phyloP scores from a whole-genome alignment of 2,113 vertebrate genomes.

The Neotoma lepida region DNA sequence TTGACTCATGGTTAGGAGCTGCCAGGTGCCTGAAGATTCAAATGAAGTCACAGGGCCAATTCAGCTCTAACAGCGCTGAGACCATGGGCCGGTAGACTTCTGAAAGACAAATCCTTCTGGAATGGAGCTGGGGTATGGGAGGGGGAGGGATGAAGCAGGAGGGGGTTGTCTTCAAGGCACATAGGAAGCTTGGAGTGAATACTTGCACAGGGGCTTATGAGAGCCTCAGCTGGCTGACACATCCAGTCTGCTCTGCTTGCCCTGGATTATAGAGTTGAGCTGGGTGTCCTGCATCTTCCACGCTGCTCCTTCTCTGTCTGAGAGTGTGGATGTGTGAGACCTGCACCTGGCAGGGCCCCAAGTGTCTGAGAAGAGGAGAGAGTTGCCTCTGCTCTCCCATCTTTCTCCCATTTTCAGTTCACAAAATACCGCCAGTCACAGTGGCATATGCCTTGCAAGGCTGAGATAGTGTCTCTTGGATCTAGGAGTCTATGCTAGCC shows the following conservation, averaged over 20 bases:
- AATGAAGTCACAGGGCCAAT: background rate
- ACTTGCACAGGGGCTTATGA: fast-evolving
- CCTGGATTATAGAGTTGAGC: background rate
- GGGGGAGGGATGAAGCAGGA: too few species aligned
- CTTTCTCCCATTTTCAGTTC: background rate
- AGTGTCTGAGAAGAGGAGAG: background rate
- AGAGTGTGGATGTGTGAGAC: background rate
- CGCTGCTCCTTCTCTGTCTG: background rate
- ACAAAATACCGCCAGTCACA: background rate
- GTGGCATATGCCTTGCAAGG: background rate
- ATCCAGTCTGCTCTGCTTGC: fast-evolving
- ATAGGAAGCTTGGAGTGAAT: background rate
- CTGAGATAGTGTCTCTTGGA: background rate
- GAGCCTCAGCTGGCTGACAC: fast-evolving
- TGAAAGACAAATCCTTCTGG: background rate
- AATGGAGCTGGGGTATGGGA: background rate
- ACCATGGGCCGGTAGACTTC: conserved; percentile 1
- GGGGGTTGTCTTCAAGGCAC: fast-evolving
- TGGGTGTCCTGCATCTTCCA: too few species aligned
- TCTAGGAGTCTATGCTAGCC: too few species aligned
- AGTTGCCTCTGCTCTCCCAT: background rate
- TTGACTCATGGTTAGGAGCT: background rate
- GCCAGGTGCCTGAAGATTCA: background rate
- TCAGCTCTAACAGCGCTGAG: background rate
- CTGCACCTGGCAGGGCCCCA: fast-evolving